Conservation (phyloP, 2,888 invertebrate species). For the Pseudanteris insignis region DNA sequence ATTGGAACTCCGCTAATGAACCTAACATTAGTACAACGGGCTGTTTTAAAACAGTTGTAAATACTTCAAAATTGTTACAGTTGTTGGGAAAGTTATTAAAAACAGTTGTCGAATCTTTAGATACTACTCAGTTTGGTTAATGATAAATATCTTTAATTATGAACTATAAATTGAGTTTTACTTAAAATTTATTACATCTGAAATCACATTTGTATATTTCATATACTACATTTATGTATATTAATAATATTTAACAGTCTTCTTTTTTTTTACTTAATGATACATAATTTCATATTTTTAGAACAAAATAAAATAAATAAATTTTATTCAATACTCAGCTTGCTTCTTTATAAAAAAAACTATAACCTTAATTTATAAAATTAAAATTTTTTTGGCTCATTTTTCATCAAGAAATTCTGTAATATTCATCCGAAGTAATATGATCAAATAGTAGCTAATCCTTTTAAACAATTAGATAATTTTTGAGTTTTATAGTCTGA, state of each 20-base stretch:
- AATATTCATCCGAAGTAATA: not conserved
- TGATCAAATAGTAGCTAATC: constrained; percentile 57
- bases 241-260: too few relatives aligned
- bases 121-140: constrained; percentile 57
- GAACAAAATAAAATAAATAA: too few relatives aligned
- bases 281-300: too few relatives aligned
- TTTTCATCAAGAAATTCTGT: not conserved
- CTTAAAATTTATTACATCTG: too few relatives aligned
- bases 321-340: too few relatives aligned
- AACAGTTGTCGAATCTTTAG: constrained; percentile 60
- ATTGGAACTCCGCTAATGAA: constrained; percentile 51
- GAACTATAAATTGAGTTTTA: not conserved
- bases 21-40: constrained; percentile 57
- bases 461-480: constrained; percentile 70
- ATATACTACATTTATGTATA: too few relatives aligned
- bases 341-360: too few relatives aligned
- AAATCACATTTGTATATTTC: too few relatives aligned
- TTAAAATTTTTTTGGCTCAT: too few relatives aligned
- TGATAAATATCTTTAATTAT: not conserved
- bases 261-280: too few relatives aligned
- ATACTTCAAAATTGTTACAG: constrained; percentile 55
- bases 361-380: too few relatives aligned
- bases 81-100: constrained; percentile 62
- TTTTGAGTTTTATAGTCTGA: constrained; percentile 93
- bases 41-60: constrained; percentile 47